A percentile compares a stretch with the other conserved stretches of the same genome.
Conservation (phyloP, 2,797 vertebrate species). For the Eptatretus atami region DNA sequence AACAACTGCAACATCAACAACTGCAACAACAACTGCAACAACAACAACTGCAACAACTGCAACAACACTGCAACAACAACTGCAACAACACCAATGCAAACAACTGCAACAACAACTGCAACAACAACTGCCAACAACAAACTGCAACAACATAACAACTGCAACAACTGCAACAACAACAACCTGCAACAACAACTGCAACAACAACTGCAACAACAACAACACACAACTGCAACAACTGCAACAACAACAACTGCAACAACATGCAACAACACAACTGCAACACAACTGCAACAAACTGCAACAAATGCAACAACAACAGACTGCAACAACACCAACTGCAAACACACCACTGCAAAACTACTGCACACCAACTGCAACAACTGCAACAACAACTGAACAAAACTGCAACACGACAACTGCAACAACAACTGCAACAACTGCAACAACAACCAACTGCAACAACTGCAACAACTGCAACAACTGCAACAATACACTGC, state of each 20-base stretch:
- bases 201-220: background rate
- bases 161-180: too few relatives aligned
- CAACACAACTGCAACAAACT: too few relatives aligned
- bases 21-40: background rate
- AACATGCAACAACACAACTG: too few relatives aligned
- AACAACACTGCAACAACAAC: background rate
- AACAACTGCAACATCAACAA: background rate
- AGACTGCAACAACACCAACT: too few relatives aligned
- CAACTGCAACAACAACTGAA: background rate
- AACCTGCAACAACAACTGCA: too few relatives aligned
- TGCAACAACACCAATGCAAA: background rate
- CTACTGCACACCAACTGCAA: background rate
- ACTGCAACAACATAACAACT: background rate
- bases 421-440: background rate
- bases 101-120: too few relatives aligned
- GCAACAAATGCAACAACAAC: background rate
- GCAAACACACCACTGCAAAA: too few relatives aligned
- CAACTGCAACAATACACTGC: background rate
- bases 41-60: background rate
- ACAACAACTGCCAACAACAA: too few relatives aligned
- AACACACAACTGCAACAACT: background rate
- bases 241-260: background rate
- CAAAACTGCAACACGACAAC: background rate
- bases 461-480: background rate
- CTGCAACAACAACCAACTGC: background rate